Base-by-base conservation (phyloP, 2,797 vertebrate species). In the Lacerta bilineata region DNA sequence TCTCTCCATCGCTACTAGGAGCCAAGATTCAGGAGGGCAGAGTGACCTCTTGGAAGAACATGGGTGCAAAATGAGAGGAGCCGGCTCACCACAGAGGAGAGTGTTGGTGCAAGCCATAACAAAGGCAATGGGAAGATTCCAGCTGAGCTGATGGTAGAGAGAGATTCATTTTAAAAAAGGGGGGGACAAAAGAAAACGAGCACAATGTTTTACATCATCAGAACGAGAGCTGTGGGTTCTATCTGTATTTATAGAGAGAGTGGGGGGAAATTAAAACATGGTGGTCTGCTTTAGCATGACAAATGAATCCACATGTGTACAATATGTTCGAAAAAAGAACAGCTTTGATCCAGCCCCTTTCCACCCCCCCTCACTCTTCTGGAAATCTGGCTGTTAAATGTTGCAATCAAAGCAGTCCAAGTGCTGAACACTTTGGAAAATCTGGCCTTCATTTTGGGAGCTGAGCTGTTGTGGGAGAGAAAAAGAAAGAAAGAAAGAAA, bases 311-410 rank as follows among this genome's bases (percentile, higher is more conserved):
- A 69, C n/a, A 8, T 90, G 80, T 74, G 29, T 50, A 27, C 27
- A 1, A 75, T 87, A 75, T 66, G 75, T 66, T 87, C 39, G 39
- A 29, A 83, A 66, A 82, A 64, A 61, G 46, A 64, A 5, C 5
- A 9, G 89, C 85, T 87, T 87, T 90, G 80, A 72, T 78, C 80
- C 36, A 6, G 8, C 20, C 83, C 11, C 33, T 20, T 33, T 2
- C 33, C 82, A n/a, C n/a, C 2, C 0, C 20, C 0, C 39, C 27
- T 27, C 29, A 0, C 23, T 55, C 85, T 85, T 87, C n/a, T 29
- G 69, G 78, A 89, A 88, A 79, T 41, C 78, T 85, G 88, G 84
- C 84, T 89, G 59, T 86, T 85, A 85, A 81, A 89, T 85, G 78
- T 85, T 84, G 85, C 69, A 85, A 76, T 85, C 78, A 85, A 89